phyloP scores from a whole-genome alignment of 2,888 invertebrate genomes.

The Clusia tigrina region DNA sequence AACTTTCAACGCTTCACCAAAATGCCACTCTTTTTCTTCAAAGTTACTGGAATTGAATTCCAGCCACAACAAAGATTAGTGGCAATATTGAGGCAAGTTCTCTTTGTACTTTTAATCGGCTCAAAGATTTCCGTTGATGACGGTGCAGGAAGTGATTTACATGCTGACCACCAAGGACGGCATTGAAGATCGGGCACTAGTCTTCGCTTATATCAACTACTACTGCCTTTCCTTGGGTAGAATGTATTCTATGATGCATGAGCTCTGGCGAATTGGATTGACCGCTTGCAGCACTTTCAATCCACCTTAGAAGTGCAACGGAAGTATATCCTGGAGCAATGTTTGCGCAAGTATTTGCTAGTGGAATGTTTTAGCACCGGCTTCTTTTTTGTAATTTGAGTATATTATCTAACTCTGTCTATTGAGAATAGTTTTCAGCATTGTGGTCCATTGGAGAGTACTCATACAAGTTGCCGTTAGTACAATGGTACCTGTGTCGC shows the following conservation, averaged over 20 bases:
- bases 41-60: constrained; percentile 23
- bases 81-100: neutral
- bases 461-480: neutral
- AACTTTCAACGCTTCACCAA: constrained; percentile 13
- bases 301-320: neutral
- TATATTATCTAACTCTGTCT: neutral
- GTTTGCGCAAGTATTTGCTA: neutral
- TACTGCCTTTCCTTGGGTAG: constrained; percentile 20
- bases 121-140: neutral
- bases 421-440: neutral
- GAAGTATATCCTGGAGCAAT: neutral
- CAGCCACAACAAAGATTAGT: neutral
- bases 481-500: constrained; percentile 12
- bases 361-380: neutral
- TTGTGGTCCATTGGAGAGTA: neutral
- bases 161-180: constrained; percentile 16
- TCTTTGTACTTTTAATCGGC: neutral
- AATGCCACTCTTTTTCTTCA: constrained; percentile 10
- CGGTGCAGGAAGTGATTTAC: neutral
- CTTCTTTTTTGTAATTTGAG: too few relatives aligned
- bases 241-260: constrained; percentile 16
- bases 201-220: constrained; percentile 23
- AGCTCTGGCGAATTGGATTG: constrained; percentile 17
- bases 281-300: neutral
- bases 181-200: neutral